Percentiles rank a stretch among this genome's conserved stretches.
Conservation (phyloP, 2,888 invertebrate species). For the Crossocerus cetratus region DNA sequence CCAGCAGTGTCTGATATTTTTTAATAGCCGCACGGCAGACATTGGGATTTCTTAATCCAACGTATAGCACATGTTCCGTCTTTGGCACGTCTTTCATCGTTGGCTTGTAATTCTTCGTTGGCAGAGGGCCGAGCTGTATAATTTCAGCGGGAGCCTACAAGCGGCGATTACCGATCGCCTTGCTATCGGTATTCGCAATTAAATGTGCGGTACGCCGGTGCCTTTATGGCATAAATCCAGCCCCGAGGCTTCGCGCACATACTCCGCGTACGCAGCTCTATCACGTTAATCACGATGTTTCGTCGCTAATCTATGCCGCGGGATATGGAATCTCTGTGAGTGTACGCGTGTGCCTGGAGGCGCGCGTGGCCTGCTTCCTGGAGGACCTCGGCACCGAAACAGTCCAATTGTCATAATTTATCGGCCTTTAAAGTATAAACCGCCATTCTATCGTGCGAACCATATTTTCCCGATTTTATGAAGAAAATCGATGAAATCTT, state of each 20-base stretch:
- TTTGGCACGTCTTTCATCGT: too few relatives aligned
- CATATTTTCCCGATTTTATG: too few relatives aligned
- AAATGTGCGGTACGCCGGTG: conserved; percentile 54
- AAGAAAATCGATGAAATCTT: too few relatives aligned
- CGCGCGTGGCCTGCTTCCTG: background rate
- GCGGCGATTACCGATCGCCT: conserved; percentile 58
- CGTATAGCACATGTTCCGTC: too few relatives aligned
- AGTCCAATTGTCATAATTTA: background rate
- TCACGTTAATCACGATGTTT: conserved; percentile 56
- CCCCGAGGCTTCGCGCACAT: conserved; percentile 51
- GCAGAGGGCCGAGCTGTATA: conserved; percentile 40
- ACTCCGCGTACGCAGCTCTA: conserved; percentile 9
- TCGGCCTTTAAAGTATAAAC: too few relatives aligned
- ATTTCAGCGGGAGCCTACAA: conserved; percentile 54
- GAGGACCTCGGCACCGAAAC: background rate
- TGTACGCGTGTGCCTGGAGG: conserved; percentile 42
- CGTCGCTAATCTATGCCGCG: conserved; percentile 63
- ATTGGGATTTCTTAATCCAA: too few relatives aligned
- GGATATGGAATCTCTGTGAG: conserved; percentile 21
- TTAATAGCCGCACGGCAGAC: too few relatives aligned
- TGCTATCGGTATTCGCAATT: conserved; percentile 61
- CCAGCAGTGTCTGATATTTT: too few relatives aligned
- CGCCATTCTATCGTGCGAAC: too few relatives aligned
- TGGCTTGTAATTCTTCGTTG: too few relatives aligned
- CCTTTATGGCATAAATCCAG: conserved; percentile 50